These are phyloP conservation scores for Hemichromis elongatus DNA, from an alignment of 2,113 vertebrate species.

Conservation along the genomic window DNA sequence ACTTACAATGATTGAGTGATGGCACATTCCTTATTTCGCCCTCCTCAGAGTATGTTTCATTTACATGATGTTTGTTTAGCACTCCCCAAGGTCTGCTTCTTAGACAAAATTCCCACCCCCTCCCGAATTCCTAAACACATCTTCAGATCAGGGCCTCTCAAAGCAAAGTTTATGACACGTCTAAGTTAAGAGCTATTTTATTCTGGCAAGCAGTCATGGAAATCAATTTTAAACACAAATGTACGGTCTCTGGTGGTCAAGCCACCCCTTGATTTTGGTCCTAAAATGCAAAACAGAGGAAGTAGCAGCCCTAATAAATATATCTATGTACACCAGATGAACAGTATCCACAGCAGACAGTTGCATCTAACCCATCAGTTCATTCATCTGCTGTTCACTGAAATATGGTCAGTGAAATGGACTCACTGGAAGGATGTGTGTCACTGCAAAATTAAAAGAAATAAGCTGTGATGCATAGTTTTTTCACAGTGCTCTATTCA, in stretches of 20 bases:
- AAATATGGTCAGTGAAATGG: background rate
- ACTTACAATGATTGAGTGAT: background rate
- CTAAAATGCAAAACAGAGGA: background rate
- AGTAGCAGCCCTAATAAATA: background rate
- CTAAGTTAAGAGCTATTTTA: background rate
- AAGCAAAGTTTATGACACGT: conserved; percentile 1
- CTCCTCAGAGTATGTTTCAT: background rate
- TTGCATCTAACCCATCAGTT: too few relatives aligned
- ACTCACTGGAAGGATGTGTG: background rate
- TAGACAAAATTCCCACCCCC: conserved; percentile 10
- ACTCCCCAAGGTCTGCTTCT: conserved; percentile 7
- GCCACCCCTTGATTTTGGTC: background rate
- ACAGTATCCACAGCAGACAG: background rate
- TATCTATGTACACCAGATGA: background rate
- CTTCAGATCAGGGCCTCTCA: background rate
- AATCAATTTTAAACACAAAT: background rate
- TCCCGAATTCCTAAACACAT: background rate
- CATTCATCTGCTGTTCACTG: too few relatives aligned
- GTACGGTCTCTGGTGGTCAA: background rate
- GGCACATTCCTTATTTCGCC: conserved; percentile 3
- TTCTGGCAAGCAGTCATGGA: background rate
- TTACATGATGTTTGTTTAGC: conserved; percentile 5
- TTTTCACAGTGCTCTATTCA: background rate
- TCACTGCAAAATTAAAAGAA: background rate
- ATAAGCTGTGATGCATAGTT: background rate